A percentile compares a stretch with the other conserved stretches of the same genome.
Evolutionary conservation across 2,888 invertebrate species (phyloP).

Genomic region (Lumbricus terrestris): DNA sequence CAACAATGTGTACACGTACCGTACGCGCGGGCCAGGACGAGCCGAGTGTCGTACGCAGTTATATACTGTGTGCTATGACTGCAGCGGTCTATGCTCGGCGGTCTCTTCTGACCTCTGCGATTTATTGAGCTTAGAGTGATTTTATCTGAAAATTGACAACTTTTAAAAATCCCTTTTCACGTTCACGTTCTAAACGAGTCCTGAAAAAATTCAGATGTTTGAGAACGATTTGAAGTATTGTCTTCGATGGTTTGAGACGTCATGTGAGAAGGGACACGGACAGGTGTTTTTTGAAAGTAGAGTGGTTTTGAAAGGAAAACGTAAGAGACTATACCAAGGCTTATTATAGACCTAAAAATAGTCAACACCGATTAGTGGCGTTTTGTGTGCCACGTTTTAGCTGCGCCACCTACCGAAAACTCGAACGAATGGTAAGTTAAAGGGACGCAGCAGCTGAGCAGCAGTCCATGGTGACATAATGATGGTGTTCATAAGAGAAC

Average conservation of each 20-base stretch:
- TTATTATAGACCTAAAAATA: too few relatives aligned
- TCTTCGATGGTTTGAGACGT: not conserved
- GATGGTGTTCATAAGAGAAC: too few relatives aligned
- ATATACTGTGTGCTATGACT: not conserved
- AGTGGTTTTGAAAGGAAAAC: not conserved
- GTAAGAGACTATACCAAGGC: not conserved
- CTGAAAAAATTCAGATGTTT: not conserved
- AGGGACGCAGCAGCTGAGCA: too few relatives aligned
- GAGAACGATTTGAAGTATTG: not conserved
- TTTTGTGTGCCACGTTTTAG: not conserved
- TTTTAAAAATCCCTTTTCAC: not conserved
- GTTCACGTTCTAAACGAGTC: not conserved
- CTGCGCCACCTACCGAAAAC: not conserved
- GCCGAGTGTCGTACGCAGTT: not conserved
- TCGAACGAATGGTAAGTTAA: not conserved
- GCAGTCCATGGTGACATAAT: too few relatives aligned
- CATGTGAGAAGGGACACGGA: not conserved
- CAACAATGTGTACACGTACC: not conserved
- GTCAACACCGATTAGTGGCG: not conserved
- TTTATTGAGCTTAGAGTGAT: constrained; percentile 3
- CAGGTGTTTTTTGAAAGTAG: not conserved
- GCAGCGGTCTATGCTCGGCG: too few relatives aligned
- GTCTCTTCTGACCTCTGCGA: not conserved
- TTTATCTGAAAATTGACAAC: not conserved
- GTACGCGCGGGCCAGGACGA: not conserved